A percentile compares a stretch with the other conserved stretches of the same genome.
Conservation (phyloP, 37 sponge, comb jelly and placozoan species). For the Spongia lamella region DNA sequence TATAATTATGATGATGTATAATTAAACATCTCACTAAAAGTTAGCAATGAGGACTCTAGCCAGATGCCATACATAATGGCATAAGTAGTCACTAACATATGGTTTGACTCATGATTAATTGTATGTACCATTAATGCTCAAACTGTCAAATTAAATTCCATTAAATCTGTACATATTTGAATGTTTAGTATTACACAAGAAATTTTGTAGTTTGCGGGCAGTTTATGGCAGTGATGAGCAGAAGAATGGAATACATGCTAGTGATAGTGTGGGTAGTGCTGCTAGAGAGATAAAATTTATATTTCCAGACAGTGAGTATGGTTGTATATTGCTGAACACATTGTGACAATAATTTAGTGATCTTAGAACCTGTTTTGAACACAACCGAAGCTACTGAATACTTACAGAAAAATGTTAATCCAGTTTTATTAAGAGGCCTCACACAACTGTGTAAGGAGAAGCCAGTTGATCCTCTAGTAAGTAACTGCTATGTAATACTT, state of each 20-base stretch:
- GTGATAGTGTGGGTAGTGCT: constrained; percentile 79
- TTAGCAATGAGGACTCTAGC: no score
- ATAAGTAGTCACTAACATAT: no score
- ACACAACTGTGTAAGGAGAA: constrained; percentile 89
- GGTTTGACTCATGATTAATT: no score
- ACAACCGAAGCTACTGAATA: constrained; percentile 73
- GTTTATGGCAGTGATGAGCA: constrained; percentile 85
- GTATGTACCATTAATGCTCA: no score
- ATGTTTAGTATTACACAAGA: no score
- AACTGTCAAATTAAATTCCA: no score
- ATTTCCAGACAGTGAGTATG: constrained; percentile 75
- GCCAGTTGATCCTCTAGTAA: constrained; percentile 88
- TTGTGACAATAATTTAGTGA: constrained; percentile 18
- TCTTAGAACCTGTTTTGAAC: constrained; percentile 54
- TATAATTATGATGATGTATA: no score
- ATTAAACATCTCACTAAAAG: no score
- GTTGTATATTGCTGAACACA: background rate
- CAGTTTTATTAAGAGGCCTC: constrained; percentile 82
- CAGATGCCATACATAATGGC: no score
- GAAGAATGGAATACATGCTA: constrained; percentile 92
- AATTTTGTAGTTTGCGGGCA: constrained; percentile 64
- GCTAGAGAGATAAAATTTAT: constrained; percentile 95
- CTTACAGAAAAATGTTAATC: constrained; percentile 79
- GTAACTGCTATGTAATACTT: background rate
- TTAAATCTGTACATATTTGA: no score